phyloP scores from a whole-genome alignment of 1,140 invertebrate genomes.

The Oreohelix idahoensis region DNA sequence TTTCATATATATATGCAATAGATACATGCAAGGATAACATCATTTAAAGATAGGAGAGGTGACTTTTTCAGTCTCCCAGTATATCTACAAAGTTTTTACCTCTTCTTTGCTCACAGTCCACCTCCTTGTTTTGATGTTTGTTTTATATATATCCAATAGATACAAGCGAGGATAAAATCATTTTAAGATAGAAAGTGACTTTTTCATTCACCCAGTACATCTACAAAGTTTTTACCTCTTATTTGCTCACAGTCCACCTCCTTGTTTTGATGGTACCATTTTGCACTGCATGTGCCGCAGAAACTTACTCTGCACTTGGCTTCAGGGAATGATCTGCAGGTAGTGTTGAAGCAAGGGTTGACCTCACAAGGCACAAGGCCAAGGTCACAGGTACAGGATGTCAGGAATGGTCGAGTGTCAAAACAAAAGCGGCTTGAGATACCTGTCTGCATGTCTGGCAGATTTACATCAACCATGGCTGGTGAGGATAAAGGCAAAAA shows the following conservation, averaged over 20 bases:
- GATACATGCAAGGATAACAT: too few species aligned
- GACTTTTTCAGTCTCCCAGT: too few species aligned
- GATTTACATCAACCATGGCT: conserved; percentile 52
- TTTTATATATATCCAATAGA: too few species aligned
- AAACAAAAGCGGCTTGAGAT: conserved; percentile 59
- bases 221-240: background rate
- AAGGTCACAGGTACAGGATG: conserved; percentile 54
- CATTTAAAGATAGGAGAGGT: too few species aligned
- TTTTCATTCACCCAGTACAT: too few species aligned
- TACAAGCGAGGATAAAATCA: too few species aligned
- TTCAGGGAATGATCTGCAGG: conserved; percentile 60
- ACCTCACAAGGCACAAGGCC: conserved; percentile 48
- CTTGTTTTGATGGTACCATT: conserved; percentile 53
- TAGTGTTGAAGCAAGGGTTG: conserved; percentile 56
- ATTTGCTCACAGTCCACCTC: conserved; percentile 53
- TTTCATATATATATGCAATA: too few species aligned
- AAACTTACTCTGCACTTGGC: conserved; percentile 58
- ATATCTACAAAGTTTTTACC: too few species aligned
- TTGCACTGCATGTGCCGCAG: conserved; percentile 56
- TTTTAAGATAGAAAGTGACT: too few species aligned
- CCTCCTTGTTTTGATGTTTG: too few species aligned
- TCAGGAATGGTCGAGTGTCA: conserved; percentile 54
- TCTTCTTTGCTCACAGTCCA: conserved; percentile 50
- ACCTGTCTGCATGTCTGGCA: conserved; percentile 39
- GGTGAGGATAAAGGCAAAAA: conserved; percentile 19